Evolutionary conservation across 2,888 invertebrate species (phyloP).

Genomic region (Patella caerulea): DNA sequence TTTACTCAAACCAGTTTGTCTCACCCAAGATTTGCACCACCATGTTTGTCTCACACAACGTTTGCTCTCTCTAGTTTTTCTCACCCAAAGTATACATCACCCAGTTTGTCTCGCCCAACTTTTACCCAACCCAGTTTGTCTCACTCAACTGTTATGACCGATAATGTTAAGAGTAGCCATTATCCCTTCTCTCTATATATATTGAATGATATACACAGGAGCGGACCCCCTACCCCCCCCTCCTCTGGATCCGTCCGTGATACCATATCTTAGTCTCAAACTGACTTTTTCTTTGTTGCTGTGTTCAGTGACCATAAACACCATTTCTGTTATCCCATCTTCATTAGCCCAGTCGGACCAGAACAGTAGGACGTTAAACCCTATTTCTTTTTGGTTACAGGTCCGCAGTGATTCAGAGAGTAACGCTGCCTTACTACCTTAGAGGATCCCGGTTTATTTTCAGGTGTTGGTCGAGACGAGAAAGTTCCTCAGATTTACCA

Average conservation of each 20-base stretch:
- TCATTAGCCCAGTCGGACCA: background rate
- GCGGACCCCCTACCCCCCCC: too few relatives aligned
- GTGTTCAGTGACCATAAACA: too few relatives aligned
- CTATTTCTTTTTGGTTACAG: background rate
- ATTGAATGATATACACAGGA: too few relatives aligned
- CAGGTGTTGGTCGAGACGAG: too few relatives aligned
- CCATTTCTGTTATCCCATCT: background rate
- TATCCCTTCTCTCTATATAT: background rate
- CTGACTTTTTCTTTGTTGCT: background rate
- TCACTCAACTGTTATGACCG: background rate
- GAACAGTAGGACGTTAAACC: background rate
- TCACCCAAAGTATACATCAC: background rate
- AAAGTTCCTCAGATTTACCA: too few relatives aligned
- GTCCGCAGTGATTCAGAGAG: background rate
- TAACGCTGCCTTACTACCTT: too few relatives aligned
- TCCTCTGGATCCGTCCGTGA: too few relatives aligned
- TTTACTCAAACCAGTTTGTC: too few relatives aligned
- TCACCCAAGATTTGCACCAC: too few relatives aligned
- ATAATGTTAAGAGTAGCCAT: background rate
- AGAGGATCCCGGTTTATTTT: too few relatives aligned
- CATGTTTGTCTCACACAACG: too few relatives aligned
- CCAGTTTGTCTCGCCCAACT: background rate
- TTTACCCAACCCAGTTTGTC: background rate
- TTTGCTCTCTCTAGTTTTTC: too few relatives aligned
- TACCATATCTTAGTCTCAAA: background rate